These are phyloP conservation scores for Diplazon laetatorius DNA, from an alignment of 2,888 invertebrate genomes.

Conservation along the genomic window DNA sequence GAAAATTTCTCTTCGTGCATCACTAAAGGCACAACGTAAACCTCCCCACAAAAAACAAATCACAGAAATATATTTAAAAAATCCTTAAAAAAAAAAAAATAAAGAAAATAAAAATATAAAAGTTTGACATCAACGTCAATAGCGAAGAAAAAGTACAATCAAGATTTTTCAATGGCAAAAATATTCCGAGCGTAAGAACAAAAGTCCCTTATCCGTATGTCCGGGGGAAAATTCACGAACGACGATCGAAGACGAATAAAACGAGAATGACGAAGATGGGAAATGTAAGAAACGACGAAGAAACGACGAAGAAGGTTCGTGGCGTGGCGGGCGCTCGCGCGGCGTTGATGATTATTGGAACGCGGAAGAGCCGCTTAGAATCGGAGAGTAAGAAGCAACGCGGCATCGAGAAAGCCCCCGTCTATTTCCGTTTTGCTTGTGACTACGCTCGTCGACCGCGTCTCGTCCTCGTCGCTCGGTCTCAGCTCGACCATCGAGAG, in stretches of 20 bases:
- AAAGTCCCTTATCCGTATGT: constrained; percentile 18
- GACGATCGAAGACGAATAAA: constrained; percentile 47
- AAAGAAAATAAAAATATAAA: neutral
- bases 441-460: constrained; percentile 48
- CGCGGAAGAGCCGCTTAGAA: constrained; percentile 71
- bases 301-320: constrained; percentile 63
- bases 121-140: neutral
- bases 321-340: too few species aligned
- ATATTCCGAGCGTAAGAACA: constrained; percentile 15
- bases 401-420: constrained; percentile 65
- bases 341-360: constrained; percentile 75
- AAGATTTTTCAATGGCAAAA: constrained; percentile 21
- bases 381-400: neutral
- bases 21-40: neutral
- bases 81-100: neutral
- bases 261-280: constrained; percentile 38
- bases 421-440: constrained; percentile 77
- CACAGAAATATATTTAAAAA: neutral
- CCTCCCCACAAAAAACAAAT: neutral
- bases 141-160: neutral
- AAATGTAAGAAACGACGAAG: neutral
- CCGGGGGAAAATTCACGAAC: constrained; percentile 28
- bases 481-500: constrained; percentile 54
- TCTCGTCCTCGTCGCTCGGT: constrained; percentile 32
- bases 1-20: too few species aligned